Base-by-base conservation (phyloP, 2,888 invertebrate species). In the Eilema griseolum region DNA sequence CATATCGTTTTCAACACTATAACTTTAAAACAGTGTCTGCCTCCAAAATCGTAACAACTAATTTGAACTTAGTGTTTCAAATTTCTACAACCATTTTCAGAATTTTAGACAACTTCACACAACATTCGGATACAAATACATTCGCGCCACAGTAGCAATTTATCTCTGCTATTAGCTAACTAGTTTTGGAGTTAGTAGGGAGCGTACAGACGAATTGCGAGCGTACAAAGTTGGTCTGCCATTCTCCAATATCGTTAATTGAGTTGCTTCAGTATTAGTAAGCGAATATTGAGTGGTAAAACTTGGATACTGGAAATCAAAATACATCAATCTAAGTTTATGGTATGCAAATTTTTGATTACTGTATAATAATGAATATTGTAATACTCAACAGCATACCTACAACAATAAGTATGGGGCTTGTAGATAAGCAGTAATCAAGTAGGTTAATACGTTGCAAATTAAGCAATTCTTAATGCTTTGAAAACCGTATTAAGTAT, bases 131-230 rank as follows among this genome's bases (percentile, higher is more conserved):
- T 75, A 81, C 79, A 83, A 79, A 83, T 77, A 79, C 72, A 77
- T 80, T 76, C 73, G 59, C 71, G 41, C 74, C 73, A 73, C 75
- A 81, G 81, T 78, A 71, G 73, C 77, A 82, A 86, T 88, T 87
- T 84, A 86, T 85, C 85, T 86, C 74, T 73, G 82, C 86, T 87
- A 85, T 88, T 88, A 86, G 84, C 86, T 85, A 86, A 88, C 88
- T 85, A 87, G 85, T 85, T 88, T 76, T 71, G 67, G 80, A 80
- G 78, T 78, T 81, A 67, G 77, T 73, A 74, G 69, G 61, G 69
- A 66, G 61, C 56, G 77, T 56, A 66, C 72, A 73, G 76, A 81
- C 80, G 84, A 80, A 84, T 81, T 74, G 78, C 69, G 65, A 73
- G 75, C 75, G 81, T 66, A 67, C 70, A 75, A 83, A 83, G 78